Base-by-base conservation (phyloP, 2,888 invertebrate species). In the Amblyjoppa proteus region DNA sequence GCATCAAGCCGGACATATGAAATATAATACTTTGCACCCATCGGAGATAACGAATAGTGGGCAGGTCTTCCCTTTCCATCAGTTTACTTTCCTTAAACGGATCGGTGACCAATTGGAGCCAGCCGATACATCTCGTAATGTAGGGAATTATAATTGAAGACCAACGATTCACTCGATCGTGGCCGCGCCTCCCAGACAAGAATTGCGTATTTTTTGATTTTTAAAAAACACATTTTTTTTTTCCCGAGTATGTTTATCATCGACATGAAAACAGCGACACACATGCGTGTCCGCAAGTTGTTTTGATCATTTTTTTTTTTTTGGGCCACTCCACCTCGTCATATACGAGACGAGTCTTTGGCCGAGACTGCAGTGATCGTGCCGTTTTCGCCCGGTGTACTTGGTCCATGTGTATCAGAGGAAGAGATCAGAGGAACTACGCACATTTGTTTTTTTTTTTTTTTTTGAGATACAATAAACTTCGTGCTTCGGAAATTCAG, bases 11-110 rank as follows among this genome's bases (percentile, higher is more conserved):
- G 34, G 45, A 77, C 71, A 45, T 56, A 45, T 77, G 73, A 78
- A 83, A 73, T 25, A 73, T 83, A 78, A 83, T 68, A 83, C 83
- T 83, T 83, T 83, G 83, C 68, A 83, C 83, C 83, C 83, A 73
- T 3, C 34, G 71, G 13, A 64, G 83, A 83, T 83, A 78, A 78
- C 73, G 20, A 83, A 58, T 78, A 34, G 66, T 49, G 64, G 78
- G 78, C 56, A 11, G 68, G 73, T 77, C 73, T 78, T n/a, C 34
- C 16, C 25, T 41, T 71, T 64, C 45, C 49, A 58, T 34, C 25
- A 9, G 4, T 73, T 74, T 2, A 16, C 38, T 68, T 66, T 81
- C n/a, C 9, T 77, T 77, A 28, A 31, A 45, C 31, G 25, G 41
- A 41, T 71, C 16, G n/a, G n/a, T 58, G 61, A 70, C 80, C 83